Conservation (phyloP, 2,888 invertebrate genomes). For the Ctenicera cuprea region DNA sequence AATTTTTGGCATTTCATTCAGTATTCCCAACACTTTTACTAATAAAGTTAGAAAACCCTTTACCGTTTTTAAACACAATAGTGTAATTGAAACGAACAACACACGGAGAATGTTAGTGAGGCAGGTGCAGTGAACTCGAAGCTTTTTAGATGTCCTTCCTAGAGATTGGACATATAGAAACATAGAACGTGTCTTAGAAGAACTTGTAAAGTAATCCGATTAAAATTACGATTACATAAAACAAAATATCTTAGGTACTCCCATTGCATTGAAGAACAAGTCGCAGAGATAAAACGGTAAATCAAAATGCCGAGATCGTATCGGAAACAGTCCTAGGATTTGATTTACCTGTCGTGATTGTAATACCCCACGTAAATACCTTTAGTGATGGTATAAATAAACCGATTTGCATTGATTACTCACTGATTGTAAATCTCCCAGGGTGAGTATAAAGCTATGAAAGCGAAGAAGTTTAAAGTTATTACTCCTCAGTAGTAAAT, state of each 20-base stretch:
- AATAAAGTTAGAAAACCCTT: too few relatives aligned
- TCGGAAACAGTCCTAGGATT: conserved; percentile 48
- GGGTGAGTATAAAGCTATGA: conserved; percentile 15
- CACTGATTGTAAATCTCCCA: conserved; percentile 39
- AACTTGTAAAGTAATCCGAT: conserved; percentile 34
- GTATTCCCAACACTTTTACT: too few relatives aligned
- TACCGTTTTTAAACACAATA: too few relatives aligned
- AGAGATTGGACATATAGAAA: neutral
- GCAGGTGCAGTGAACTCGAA: neutral
- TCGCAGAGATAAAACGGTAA: conserved; percentile 35
- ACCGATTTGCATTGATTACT: conserved; percentile 53
- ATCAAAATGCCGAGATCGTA: conserved; percentile 49
- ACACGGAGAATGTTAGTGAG: neutral
- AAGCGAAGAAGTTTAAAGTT: conserved; percentile 11
- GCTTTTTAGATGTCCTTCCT: neutral
- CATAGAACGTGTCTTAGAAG: conserved; percentile 1
- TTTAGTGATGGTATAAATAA: conserved; percentile 53
- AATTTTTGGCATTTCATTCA: too few relatives aligned
- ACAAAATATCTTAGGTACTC: conserved; percentile 26
- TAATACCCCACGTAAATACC: conserved; percentile 52
- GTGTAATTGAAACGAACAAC: neutral
- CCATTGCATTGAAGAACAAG: conserved; percentile 27
- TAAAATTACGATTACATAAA: conserved; percentile 37
- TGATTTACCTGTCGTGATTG: conserved; percentile 54
- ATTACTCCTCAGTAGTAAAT: neutral